Evolutionary conservation across 2,797 vertebrate genomes (phyloP).

Genomic region (Denticeps clupeoides): DNA sequence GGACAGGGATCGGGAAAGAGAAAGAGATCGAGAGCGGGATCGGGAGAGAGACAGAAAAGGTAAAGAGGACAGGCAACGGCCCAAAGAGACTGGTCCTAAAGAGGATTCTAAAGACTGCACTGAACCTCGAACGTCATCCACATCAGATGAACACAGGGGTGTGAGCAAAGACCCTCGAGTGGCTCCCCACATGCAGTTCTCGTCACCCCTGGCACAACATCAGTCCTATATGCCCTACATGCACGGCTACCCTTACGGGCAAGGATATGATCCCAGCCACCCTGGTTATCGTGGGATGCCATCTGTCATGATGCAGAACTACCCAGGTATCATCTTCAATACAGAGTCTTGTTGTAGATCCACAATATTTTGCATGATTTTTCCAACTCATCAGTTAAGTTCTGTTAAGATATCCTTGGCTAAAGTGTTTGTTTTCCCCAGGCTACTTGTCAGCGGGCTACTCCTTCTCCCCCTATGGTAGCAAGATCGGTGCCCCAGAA

Average conservation of each 20-base stretch:
- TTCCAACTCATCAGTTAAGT: too few relatives aligned
- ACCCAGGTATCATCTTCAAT: too few relatives aligned
- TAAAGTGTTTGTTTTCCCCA: too few relatives aligned
- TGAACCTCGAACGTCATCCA: slow-evolving; percentile 68
- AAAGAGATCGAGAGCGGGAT: slow-evolving; percentile 70
- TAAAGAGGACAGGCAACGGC: slow-evolving; percentile 72
- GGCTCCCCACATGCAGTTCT: slow-evolving; percentile 78
- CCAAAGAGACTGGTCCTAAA: slow-evolving; percentile 55
- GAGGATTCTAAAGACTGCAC: slow-evolving; percentile 70
- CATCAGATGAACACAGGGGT: slow-evolving; percentile 68
- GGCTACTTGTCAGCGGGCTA: slow-evolving; percentile 89
- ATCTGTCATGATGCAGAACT: slow-evolving; percentile 96
- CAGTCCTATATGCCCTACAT: slow-evolving; percentile 93
- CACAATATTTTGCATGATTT: too few relatives aligned
- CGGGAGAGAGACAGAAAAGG: slow-evolving; percentile 59
- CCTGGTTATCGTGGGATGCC: slow-evolving; percentile 87
- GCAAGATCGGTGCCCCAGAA: slow-evolving; percentile 67
- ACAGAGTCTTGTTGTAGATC: too few relatives aligned
- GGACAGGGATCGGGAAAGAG: slow-evolving; percentile 80
- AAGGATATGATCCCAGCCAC: slow-evolving; percentile 82
- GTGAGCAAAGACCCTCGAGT: slow-evolving; percentile 70
- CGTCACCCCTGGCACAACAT: slow-evolving; percentile 80
- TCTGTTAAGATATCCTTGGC: too few relatives aligned
- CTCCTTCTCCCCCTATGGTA: slow-evolving; percentile 80
- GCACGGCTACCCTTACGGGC: slow-evolving; percentile 88